Percentiles rank a stretch among this genome's conserved stretches.
Evolutionary conservation across 1,140 invertebrate species (phyloP).

Genomic region (Anastrepha obliqua): DNA sequence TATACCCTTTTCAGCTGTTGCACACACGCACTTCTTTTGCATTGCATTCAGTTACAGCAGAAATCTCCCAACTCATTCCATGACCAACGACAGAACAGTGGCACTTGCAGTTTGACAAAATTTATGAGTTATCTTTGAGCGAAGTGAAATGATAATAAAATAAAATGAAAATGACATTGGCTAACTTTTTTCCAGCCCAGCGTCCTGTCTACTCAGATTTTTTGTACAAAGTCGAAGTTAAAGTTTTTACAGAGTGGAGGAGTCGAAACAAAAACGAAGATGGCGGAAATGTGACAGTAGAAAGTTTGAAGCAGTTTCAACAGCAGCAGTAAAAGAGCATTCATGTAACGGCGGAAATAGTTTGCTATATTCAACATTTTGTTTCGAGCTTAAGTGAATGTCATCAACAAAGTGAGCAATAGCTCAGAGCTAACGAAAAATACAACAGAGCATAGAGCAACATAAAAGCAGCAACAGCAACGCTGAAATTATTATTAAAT

Average conservation of each 20-base stretch:
- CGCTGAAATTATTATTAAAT: slow-evolving; percentile 30
- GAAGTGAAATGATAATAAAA: slow-evolving; percentile 45
- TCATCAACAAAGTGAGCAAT: slow-evolving; percentile 49
- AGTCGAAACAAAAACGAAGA: neutral
- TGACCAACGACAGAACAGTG: neutral
- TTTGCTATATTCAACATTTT: slow-evolving; percentile 45
- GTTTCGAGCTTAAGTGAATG: slow-evolving; percentile 43
- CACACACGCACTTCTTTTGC: neutral
- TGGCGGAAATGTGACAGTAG: neutral
- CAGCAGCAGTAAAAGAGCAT: slow-evolving; percentile 21
- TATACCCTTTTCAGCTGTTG: neutral
- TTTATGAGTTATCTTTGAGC: slow-evolving; percentile 44
- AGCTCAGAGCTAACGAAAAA: neutral
- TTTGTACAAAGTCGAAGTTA: neutral
- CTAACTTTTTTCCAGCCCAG: slow-evolving; percentile 34
- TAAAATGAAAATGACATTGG: slow-evolving; percentile 38
- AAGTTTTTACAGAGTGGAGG: neutral
- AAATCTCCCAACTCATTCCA: neutral
- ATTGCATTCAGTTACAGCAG: neutral
- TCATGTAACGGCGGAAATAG: slow-evolving; percentile 18
- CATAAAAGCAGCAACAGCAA: slow-evolving; percentile 4
- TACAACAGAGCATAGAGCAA: neutral
- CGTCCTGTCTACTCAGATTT: neutral
- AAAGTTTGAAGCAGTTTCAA: slow-evolving; percentile 13
- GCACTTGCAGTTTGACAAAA: slow-evolving; percentile 40